Evolutionary conservation across 2,797 vertebrate genomes (phyloP).

Genomic region (Pseudocheirus occidentalis): DNA sequence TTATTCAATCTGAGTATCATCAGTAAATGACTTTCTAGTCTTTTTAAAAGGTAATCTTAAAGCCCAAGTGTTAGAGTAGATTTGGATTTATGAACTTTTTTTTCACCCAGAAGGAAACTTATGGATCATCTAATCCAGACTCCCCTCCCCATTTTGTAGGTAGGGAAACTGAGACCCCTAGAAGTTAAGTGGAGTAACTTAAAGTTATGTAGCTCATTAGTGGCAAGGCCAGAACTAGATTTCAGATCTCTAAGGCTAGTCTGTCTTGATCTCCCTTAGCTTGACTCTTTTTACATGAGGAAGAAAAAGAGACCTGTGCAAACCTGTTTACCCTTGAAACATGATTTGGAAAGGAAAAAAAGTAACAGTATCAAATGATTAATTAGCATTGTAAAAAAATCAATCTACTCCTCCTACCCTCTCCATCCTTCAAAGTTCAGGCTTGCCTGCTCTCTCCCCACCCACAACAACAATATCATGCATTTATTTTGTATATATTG

Average conservation of each 20-base stretch:
- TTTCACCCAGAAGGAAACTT: not conserved
- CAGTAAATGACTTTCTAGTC: not conserved
- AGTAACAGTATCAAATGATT: not conserved
- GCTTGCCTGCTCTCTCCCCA: not conserved
- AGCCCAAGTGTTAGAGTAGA: not conserved
- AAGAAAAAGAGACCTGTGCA: not conserved
- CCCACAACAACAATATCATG: not conserved
- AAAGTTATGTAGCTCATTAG: not conserved
- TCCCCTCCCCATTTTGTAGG: not conserved
- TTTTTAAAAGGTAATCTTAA: not conserved
- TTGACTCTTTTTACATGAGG: not conserved
- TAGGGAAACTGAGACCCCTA: not conserved
- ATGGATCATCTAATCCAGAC: not conserved
- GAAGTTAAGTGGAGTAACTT: not conserved
- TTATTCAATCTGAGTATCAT: not conserved
- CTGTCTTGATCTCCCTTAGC: not conserved
- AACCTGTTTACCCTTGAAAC: not conserved
- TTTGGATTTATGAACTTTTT: slow-evolving; percentile 9
- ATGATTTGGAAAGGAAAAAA: not conserved
- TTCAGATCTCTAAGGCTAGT: not conserved
- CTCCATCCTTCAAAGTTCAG: not conserved
- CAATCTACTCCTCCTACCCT: not conserved
- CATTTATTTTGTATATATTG: not conserved
- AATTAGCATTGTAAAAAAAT: not conserved
- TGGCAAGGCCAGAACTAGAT: not conserved